Percentiles rank a stretch among this genome's conserved stretches.
These are phyloP conservation scores for Clarias laeviceps DNA, from an alignment of 2,797 vertebrate genomes.

Conservation along the genomic window DNA sequence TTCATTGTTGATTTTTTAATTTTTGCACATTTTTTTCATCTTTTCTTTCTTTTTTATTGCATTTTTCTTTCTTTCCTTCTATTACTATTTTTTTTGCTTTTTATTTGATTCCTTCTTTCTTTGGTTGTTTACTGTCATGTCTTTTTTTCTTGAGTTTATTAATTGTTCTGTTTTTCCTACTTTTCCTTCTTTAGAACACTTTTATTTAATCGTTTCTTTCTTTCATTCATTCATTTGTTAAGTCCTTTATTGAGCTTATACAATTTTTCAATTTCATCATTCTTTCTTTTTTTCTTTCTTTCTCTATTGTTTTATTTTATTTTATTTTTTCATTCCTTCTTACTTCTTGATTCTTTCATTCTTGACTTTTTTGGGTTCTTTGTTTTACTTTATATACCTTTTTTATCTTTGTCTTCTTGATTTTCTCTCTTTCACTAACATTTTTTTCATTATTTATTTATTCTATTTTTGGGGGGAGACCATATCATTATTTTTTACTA, in stretches of 20 bases:
- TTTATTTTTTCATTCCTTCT: background rate
- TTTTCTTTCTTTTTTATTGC: background rate
- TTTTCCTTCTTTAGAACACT: background rate
- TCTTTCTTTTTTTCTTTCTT: background rate
- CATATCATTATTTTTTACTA: background rate
- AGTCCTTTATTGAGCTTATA: too few species aligned
- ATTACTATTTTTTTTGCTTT: background rate
- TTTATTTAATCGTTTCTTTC: background rate
- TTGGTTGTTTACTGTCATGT: conserved; percentile 50
- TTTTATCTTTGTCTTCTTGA: background rate
- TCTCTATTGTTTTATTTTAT: too few species aligned
- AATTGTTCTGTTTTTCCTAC: background rate
- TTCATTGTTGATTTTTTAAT: background rate
- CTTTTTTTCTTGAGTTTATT: background rate
- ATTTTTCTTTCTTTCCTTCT: background rate
- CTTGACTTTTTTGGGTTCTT: background rate
- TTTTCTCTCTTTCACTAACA: too few species aligned
- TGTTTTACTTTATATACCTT: background rate
- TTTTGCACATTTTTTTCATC: background rate
- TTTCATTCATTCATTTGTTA: background rate
- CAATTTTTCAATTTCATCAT: too few species aligned
- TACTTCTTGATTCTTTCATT: background rate
- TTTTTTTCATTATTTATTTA: background rate
- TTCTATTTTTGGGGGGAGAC: background rate
- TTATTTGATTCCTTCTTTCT: background rate